Base-by-base conservation (phyloP, 2,888 invertebrate genomes). In the Eretmocerus hayati region DNA sequence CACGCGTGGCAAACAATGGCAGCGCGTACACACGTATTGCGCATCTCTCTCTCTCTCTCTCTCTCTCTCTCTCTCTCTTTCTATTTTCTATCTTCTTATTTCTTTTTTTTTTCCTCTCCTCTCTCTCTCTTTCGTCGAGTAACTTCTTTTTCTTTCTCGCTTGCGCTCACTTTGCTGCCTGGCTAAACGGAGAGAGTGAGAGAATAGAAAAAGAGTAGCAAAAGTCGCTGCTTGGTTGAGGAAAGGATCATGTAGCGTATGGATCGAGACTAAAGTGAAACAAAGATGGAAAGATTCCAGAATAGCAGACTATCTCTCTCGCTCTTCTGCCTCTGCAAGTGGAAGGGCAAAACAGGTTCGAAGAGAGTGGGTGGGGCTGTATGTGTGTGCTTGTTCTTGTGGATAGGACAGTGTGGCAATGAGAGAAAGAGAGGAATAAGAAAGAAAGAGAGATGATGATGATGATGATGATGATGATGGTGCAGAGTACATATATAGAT, bases 1-100 rank as follows among this genome's bases (percentile, higher is more conserved):
- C 62, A 65, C 67, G 66, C 66, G 68, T 63, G 64, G 66, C 67
- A 67, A 69, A 69, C 68, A 69, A 69, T 69, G 66, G 65, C 62
- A 67, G 63, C 67, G 69, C 67, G 68, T 67, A 67, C 65, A 67
- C 63, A 54, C 35, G 31, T 33, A 46, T 45, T 33, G 48, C 55
- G 47, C 55, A 52, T 54, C 48, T 44, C 42, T 55, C 50, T 54
- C 43, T 42, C 45, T 32, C 42, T 46, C 23, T 48, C 43, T 46
- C 42, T 45, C 46, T 33, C 49, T 55, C 48, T 56, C 53, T 54
- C 48, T 44, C 42, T 55, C 50, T 54, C 43, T 42, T 46, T 32
- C 42, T 46, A 30, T 48, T 44, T 46, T 41, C 37, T 42, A 30
- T 36, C 44, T 39, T 46, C 31, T 47, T 43, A 50, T 42, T 49